These are phyloP conservation scores for Enhydra lutris DNA, from an alignment of 2,113 vertebrate genomes.

Conservation along the genomic window DNA sequence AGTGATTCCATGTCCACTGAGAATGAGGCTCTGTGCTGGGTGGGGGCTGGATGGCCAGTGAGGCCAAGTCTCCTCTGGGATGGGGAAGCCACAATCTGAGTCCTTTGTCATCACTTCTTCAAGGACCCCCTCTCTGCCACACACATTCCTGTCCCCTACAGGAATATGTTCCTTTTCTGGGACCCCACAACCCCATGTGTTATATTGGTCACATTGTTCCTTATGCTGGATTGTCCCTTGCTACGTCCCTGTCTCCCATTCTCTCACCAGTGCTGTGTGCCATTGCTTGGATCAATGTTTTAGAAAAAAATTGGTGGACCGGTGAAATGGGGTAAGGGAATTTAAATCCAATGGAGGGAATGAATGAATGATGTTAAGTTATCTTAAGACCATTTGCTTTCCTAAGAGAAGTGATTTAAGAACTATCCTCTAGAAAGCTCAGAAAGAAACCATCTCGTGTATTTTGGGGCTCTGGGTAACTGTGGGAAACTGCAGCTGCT, in stretches of 20 bases:
- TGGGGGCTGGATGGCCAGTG: neutral
- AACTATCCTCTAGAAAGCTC: neutral
- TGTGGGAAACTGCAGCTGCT: neutral
- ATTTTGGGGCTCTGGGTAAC: neutral
- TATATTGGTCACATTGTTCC: fast-evolving
- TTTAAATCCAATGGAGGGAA: neutral
- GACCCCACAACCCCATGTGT: neutral
- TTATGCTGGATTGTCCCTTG: neutral
- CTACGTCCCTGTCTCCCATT: neutral
- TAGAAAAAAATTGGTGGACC: neutral
- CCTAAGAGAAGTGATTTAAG: neutral
- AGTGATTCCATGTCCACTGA: neutral
- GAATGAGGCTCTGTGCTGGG: neutral
- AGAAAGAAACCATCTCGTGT: neutral
- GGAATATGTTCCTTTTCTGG: neutral
- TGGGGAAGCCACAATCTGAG: neutral
- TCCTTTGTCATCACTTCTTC: neutral
- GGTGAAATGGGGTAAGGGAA: neutral
- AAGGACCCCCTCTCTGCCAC: neutral
- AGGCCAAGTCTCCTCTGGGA: neutral
- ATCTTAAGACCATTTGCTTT: neutral
- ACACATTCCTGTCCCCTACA: neutral
- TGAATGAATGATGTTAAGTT: neutral
- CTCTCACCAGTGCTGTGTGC: fast-evolving
- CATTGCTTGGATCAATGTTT: neutral